phyloP scores from a whole-genome alignment of 2,888 invertebrate genomes.

The Latheticus oryzae region DNA sequence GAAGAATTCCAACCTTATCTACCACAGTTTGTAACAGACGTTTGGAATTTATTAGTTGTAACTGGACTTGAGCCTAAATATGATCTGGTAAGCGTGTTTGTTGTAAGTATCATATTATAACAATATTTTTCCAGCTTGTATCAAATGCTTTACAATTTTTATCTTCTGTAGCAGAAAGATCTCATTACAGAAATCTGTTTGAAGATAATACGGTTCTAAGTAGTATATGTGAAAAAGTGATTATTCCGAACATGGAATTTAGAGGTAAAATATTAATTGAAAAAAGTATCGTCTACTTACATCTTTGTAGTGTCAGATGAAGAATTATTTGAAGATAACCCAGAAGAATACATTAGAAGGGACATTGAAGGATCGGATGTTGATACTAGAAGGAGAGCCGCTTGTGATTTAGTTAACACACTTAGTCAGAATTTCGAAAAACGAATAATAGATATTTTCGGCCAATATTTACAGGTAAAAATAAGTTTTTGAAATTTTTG shows the following conservation, averaged over 20 bases:
- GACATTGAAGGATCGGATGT: slow-evolving; percentile 99
- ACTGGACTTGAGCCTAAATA: slow-evolving; percentile 89
- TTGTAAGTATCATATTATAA: slow-evolving; percentile 31
- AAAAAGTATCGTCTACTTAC: not conserved
- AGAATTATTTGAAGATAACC: slow-evolving; percentile 97
- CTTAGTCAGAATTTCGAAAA: slow-evolving; percentile 89
- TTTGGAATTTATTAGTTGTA: slow-evolving; percentile 90
- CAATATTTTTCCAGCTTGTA: slow-evolving; percentile 78
- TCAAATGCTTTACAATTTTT: slow-evolving; percentile 96
- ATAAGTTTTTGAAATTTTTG: no score
- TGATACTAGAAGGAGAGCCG: slow-evolving; percentile 94
- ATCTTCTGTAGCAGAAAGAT: slow-evolving; percentile 92
- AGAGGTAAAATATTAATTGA: slow-evolving; percentile 73
- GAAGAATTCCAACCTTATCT: slow-evolving; percentile 95
- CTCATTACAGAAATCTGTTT: slow-evolving; percentile 88
- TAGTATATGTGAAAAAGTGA: slow-evolving; percentile 97
- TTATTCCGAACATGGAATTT: slow-evolving; percentile 98
- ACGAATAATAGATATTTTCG: slow-evolving; percentile 88
- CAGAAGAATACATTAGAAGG: slow-evolving; percentile 95
- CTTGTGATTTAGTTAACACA: slow-evolving; percentile 95
- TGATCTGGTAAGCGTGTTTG: slow-evolving; percentile 77
- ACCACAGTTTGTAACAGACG: slow-evolving; percentile 91
- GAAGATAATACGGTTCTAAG: slow-evolving; percentile 88
- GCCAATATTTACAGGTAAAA: slow-evolving; percentile 87
- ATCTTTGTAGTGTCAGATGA: slow-evolving; percentile 81